Base-by-base conservation (phyloP, 2,888 invertebrate genomes). In the Cybosia mesomella region DNA sequence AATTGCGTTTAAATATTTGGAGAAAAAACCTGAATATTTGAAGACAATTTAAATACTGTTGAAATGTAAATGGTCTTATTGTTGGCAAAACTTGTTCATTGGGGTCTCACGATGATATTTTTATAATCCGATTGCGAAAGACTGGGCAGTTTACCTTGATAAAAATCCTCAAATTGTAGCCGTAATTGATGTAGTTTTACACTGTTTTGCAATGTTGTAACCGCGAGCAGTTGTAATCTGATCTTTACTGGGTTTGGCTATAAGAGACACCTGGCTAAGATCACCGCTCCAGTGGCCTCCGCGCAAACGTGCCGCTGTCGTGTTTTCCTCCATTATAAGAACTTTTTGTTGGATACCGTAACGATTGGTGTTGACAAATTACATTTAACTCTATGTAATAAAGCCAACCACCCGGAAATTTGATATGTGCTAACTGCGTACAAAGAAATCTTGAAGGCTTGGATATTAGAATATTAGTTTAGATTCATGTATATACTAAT, bases 221-320 rank as follows among this genome's bases (percentile, higher is more conserved):
- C 87, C 85, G 76, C 87, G 84, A 71, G 57, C 65, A 67, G 68
- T 62, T 39, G 86, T 82, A 87, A 89, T 82, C 73, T 73, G 84
- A 89, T 76, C 67, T 62, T 64, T 57, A 66, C 77, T 72, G 68
- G 77, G 76, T 77, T 79, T 68, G 75, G 71, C 66, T 83, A 89
- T 83, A 91, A 90, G 80, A 76, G 85, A 91, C 83, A 91, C 86
- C 83, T 77, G 75, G 71, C 43, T 43, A 55, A 58, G 70, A 58
- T 57, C 72, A 68, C 75, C 77, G 78, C 64, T 80, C 81, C 80
- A 74, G 58, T 80, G 86, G 80, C 85, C 87, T 86, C 83, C 77
- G 81, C 80, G 68, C 43, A 61, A 70, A 73, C 75, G 67, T 63
- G 61, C 69, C 70, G 63, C 55, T 73, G 66, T 76, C 72, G 61